Conservation (phyloP, 2,797 vertebrate species). For the Cyclura pinguis region DNA sequence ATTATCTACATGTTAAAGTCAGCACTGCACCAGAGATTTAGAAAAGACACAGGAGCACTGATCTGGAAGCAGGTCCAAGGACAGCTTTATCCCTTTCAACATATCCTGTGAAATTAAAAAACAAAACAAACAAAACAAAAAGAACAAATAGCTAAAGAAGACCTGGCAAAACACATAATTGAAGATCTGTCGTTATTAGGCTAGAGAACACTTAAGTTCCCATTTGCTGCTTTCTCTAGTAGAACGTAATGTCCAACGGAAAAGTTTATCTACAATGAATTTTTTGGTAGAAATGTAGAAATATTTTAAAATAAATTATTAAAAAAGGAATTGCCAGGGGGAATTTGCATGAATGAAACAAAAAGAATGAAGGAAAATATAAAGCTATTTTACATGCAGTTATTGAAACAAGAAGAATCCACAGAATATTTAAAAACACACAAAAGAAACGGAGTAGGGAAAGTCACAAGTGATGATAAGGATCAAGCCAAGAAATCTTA, state of each 20-base stretch:
- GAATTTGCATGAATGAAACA: background rate
- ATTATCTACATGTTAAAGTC: background rate
- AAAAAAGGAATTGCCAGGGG: background rate
- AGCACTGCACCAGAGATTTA: background rate
- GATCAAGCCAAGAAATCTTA: background rate
- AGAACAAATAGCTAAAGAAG: background rate
- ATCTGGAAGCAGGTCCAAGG: background rate
- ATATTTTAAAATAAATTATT: background rate
- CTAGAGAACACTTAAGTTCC: background rate
- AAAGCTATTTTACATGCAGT: background rate
- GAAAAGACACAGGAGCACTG: background rate
- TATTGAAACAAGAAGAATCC: background rate
- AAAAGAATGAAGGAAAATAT: background rate
- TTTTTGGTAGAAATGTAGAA: background rate
- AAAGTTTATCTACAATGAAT: background rate
- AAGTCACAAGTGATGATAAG: background rate
- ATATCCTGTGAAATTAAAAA: background rate
- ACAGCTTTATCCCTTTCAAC: background rate
- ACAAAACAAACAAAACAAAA: background rate
- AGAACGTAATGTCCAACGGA: background rate
- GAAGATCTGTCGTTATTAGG: background rate
- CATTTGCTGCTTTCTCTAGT: background rate
- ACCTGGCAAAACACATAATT: background rate
- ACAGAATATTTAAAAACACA: background rate
- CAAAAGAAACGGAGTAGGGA: background rate